These are phyloP conservation scores for Physeter macrocephalus DNA, from an alignment of 2,113 vertebrate genomes.

Conservation along the genomic window DNA sequence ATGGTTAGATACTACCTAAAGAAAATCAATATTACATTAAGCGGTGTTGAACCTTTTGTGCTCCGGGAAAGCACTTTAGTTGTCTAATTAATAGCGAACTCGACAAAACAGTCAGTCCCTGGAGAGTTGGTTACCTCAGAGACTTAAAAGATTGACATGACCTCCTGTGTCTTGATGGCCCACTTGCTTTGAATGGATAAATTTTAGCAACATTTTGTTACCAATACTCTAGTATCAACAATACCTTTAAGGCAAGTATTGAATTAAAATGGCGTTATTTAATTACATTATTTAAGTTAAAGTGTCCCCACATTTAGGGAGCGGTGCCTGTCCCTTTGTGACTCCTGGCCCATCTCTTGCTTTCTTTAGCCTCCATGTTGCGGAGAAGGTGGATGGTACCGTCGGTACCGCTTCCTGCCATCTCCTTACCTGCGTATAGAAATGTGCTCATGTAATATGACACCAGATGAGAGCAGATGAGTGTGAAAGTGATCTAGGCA, in stretches of 20 bases:
- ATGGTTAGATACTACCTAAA: constrained; percentile 38
- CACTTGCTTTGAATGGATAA: neutral
- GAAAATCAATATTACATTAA: constrained; percentile 75
- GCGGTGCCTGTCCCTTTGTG: neutral
- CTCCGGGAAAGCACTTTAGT: constrained; percentile 43
- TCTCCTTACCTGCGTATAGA: neutral
- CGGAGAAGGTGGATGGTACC: no score
- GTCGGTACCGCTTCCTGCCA: neutral
- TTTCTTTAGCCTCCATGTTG: no score
- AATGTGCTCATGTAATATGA: neutral
- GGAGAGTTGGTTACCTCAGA: constrained; percentile 18
- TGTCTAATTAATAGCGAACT: constrained; percentile 48
- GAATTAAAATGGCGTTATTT: neutral
- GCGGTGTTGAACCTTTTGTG: constrained; percentile 61
- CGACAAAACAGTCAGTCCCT: constrained; percentile 35
- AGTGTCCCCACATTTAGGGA: neutral
- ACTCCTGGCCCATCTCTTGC: no score
- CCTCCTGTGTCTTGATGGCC: neutral
- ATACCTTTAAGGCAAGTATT: neutral
- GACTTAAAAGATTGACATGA: neutral
- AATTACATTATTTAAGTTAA: neutral
- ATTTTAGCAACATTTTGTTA: neutral
- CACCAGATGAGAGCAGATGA: neutral
- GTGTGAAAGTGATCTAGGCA: neutral
- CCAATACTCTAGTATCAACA: neutral